Percentiles rank a stretch among this genome's conserved stretches.
Evolutionary conservation across 2,888 invertebrate species (phyloP).

Genomic region (Phytoseiulus persimilis): DNA sequence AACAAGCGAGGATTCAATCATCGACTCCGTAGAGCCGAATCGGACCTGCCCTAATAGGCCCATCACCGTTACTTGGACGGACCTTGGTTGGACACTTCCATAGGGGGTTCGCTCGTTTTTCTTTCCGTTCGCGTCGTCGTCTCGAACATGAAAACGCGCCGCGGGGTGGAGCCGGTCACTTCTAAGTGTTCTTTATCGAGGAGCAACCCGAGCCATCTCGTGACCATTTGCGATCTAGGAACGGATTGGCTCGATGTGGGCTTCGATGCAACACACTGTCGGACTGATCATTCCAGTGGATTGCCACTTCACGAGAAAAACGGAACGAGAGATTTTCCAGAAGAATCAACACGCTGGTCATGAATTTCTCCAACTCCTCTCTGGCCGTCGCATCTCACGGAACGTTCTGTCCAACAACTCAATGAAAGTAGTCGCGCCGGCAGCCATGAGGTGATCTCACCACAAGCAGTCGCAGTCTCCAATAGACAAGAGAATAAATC

Average conservation of each 20-base stretch:
- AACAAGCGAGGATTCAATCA: neutral
- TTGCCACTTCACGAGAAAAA: neutral
- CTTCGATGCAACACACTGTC: too few species aligned
- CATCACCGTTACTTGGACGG: neutral
- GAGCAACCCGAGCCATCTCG: too few species aligned
- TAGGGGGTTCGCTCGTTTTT: neutral
- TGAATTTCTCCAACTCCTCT: neutral
- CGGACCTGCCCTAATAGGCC: neutral
- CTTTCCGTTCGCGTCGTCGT: too few species aligned
- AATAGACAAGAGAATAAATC: too few species aligned
- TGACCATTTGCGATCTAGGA: too few species aligned
- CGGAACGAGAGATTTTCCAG: neutral
- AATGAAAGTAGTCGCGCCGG: neutral
- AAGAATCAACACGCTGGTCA: neutral
- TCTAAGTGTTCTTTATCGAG: too few species aligned
- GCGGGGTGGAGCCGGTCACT: too few species aligned
- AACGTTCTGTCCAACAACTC: neutral
- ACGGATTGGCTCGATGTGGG: too few species aligned
- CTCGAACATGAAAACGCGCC: too few species aligned
- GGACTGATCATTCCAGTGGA: neutral
- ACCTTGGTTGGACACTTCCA: neutral
- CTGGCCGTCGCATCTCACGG: neutral
- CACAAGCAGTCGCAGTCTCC: too few species aligned
- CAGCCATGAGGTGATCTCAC: neutral
- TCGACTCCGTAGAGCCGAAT: neutral